Evolutionary conservation across 2,888 invertebrate species (phyloP), one percentile per base, ranked within the genome.

Genomic region (Dolomedes plantarius): DNA sequence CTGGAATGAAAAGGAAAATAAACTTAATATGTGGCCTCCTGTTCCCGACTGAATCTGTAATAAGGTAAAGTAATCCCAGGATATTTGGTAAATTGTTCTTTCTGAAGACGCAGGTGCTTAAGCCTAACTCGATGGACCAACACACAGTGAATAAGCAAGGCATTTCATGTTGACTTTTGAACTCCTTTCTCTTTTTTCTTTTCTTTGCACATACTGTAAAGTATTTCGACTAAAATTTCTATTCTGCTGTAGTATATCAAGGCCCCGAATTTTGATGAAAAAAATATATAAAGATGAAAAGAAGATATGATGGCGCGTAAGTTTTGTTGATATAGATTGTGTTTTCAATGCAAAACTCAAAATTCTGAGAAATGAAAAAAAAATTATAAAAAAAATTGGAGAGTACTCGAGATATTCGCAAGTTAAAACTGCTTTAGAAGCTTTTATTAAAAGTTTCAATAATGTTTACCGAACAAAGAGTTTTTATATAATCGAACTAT

Each of bases 41-140:
- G 32, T 31, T 67, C 32, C 39, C 32, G 19, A 50, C 69, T 78
- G 69, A 69, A 69, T 69, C 69, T 69, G 36, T 62, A 62, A 78
- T 78, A 69, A 27, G 69, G 68, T 23, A 50, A 68, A 78, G 69
- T 71, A 69, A 78, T 78, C 77, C 69, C 77, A 62, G 27, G 77
- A 62, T 62, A 71, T 78, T 78, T 78, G 69, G 77, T 69, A 69
- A 78, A 78, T 78, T 78, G 77, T 39, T 78, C 62, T 73, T 62
- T 75, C 69, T 23, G 46, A 78, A 69, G 69, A 78, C 77, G 69
- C 77, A 78, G 77, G 77, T 78, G 77, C 77, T 78, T 78, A 78
- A 69, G 77, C 69, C 77, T 78, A 78, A 78, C 77, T 78, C 69
- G 78, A 78, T 78, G 69, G 77, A 62, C 69, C 28, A 78, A 78